Percentiles rank a stretch among this genome's conserved stretches.
These are phyloP conservation scores for Tetramorium parvispinum DNA, from an alignment of 1,140 invertebrate genomes.

Conservation along the genomic window DNA sequence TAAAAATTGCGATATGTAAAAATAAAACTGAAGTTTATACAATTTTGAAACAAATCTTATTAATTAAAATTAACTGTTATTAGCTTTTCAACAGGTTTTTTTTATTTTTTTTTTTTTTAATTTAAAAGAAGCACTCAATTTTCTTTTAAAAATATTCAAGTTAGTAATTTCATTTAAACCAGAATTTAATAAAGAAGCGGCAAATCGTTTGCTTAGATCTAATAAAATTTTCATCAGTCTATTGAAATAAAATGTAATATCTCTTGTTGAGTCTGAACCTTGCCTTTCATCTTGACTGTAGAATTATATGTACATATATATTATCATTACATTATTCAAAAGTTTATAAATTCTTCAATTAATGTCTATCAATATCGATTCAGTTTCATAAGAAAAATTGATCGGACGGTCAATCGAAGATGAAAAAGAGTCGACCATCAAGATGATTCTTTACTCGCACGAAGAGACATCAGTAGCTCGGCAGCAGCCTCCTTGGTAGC, in stretches of 20 bases:
- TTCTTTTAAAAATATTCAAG: background rate
- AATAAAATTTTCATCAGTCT: conserved; percentile 2
- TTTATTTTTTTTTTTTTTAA: background rate
- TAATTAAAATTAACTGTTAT: background rate
- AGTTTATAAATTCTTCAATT: background rate
- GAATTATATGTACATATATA: background rate
- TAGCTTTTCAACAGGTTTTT: background rate
- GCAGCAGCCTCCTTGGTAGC: conserved; percentile 43
- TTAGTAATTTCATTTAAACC: background rate
- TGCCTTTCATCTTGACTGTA: background rate
- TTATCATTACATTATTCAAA: background rate
- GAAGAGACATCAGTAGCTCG: conserved; percentile 14
- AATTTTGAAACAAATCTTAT: background rate
- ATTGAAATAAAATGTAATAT: background rate
- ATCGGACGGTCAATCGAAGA: background rate
- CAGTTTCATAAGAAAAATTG: background rate
- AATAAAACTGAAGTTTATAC: background rate
- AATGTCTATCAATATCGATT: background rate
- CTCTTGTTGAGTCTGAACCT: no score
- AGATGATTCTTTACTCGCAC: background rate
- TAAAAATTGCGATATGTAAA: background rate
- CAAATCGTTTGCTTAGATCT: background rate
- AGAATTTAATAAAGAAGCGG: background rate
- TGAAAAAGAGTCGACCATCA: conserved; percentile 8
- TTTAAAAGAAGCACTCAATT: background rate